A percentile compares a stretch with the other conserved stretches of the same genome.
Conservation (phyloP, 2,888 invertebrate species). For the Pachycephus smyrnensis region DNA sequence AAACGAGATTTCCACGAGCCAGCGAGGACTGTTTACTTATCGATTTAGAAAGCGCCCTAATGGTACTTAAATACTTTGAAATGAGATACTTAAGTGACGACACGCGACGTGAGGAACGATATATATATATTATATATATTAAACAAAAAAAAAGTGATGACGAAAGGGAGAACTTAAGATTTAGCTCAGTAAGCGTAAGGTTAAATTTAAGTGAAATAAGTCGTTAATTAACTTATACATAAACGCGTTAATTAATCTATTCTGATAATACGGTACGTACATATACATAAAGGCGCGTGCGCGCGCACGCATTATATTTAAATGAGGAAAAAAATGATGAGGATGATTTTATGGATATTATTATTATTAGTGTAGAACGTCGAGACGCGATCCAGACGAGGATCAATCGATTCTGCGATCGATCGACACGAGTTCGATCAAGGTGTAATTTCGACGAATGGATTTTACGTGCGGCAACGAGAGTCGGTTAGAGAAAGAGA, state of each 20-base stretch:
- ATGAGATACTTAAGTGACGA: too few species aligned
- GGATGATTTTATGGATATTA: not conserved
- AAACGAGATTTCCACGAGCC: constrained; percentile 8
- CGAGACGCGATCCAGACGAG: too few species aligned
- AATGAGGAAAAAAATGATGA: not conserved
- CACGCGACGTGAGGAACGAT: too few species aligned
- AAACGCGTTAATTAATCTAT: constrained; percentile 1
- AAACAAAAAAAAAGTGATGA: constrained; percentile 12
- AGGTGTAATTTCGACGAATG: too few species aligned
- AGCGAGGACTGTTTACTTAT: too few species aligned
- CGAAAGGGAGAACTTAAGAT: constrained; percentile 16
- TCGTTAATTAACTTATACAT: constrained; percentile 27
- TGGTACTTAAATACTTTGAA: too few species aligned
- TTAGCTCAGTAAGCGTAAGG: constrained; percentile 13
- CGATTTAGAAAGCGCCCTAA: too few species aligned
- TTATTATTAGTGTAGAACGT: too few species aligned
- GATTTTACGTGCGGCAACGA: too few species aligned
- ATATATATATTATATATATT: not conserved
- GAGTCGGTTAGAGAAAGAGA: not conserved
- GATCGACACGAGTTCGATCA: too few species aligned
- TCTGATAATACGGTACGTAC: constrained; percentile 8
- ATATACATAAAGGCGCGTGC: constrained; percentile 10
- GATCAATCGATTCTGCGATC: too few species aligned
- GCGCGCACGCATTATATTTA: not conserved
- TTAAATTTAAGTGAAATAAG: constrained; percentile 17